Conservation (phyloP, 1,140 invertebrate genomes). For the Pectinophora gossypiella region DNA sequence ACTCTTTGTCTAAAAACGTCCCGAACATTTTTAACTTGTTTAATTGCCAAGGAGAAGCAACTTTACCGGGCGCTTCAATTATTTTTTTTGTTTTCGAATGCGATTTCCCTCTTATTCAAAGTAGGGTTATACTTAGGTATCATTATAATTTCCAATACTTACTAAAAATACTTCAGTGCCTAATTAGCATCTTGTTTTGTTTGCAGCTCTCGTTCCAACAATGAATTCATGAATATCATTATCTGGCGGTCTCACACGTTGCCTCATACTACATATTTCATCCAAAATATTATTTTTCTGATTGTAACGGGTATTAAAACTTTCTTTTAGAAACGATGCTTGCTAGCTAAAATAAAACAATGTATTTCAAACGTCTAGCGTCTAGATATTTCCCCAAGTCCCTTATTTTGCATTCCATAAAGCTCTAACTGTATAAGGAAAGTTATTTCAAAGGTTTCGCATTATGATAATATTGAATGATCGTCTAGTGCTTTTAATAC, state of each 20-base stretch:
- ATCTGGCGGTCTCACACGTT: neutral
- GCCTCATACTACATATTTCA: neutral
- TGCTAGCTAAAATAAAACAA: no score
- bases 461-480: constrained; percentile 31
- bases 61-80: constrained; percentile 48
- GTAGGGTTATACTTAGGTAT: neutral
- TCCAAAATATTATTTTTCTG: neutral
- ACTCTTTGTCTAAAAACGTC: constrained; percentile 30
- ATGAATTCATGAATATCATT: neutral
- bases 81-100: constrained; percentile 31
- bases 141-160: neutral
- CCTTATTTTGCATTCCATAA: neutral
- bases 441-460: neutral
- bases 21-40: constrained; percentile 55
- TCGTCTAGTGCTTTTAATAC: constrained; percentile 21
- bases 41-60: constrained; percentile 58
- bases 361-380: no score
- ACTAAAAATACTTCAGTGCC: neutral
- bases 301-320: no score
- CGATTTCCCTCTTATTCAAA: constrained; percentile 7
- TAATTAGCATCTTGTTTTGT: neutral
- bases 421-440: neutral
- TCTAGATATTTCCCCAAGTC: no score
- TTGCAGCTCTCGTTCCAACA: neutral
- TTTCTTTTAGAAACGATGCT: no score